A percentile compares a stretch with the other conserved stretches of the same genome.
phyloP scores from a whole-genome alignment of 2,113 vertebrate species.

The Bubalus kerabau region DNA sequence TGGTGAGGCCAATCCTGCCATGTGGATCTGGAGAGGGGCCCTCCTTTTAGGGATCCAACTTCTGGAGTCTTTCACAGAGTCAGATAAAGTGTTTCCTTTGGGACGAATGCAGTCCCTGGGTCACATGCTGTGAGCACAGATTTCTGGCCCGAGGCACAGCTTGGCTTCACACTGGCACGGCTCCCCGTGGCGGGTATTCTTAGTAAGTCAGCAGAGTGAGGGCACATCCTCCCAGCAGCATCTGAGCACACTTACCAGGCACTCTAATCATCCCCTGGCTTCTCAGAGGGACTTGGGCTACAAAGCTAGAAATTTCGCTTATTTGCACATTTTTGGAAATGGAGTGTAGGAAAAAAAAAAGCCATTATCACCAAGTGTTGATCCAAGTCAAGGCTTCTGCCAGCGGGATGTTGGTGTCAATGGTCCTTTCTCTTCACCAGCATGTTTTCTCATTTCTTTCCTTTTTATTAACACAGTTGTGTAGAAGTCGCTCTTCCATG shows the following conservation, averaged over 20 bases:
- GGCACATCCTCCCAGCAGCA: rapidly evolving
- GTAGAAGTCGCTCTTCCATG: neutral
- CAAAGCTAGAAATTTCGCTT: neutral
- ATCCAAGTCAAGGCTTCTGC: neutral
- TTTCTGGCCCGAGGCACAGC: neutral
- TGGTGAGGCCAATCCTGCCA: rapidly evolving
- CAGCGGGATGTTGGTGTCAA: neutral
- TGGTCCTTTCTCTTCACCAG: neutral
- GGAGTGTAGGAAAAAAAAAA: neutral
- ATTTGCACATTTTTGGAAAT: neutral
- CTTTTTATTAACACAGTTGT: neutral
- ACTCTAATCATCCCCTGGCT: neutral
- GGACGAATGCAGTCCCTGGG: rapidly evolving
- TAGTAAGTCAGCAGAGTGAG: neutral
- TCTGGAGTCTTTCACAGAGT: neutral
- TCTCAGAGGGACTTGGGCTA: neutral
- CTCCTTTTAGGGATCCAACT: too few relatives aligned
- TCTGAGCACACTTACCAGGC: rapidly evolving
- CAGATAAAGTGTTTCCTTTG: neutral
- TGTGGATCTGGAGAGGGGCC: rapidly evolving
- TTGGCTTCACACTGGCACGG: rapidly evolving
- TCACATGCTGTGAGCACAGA: neutral
- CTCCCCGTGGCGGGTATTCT: rapidly evolving
- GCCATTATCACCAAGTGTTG: neutral
- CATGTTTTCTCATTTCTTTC: neutral